Percentiles rank a stretch among this genome's conserved stretches.
Evolutionary conservation across 2,888 invertebrate species (phyloP).

Genomic region (Philonicus albiceps): DNA sequence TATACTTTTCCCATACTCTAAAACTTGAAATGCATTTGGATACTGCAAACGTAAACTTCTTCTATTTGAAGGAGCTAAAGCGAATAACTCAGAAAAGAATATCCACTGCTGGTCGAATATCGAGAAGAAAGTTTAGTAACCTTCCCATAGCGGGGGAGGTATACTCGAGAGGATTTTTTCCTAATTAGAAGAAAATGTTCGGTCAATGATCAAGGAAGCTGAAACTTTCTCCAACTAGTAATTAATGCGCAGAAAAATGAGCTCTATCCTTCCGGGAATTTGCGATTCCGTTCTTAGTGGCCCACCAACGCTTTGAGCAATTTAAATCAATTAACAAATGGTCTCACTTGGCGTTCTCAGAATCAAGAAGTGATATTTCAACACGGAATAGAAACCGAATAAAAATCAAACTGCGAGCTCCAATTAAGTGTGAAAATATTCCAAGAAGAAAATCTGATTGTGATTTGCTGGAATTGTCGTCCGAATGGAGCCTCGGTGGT

Average conservation of each 20-base stretch:
- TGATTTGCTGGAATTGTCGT: constrained; percentile 30
- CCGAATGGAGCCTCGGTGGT: constrained; percentile 6
- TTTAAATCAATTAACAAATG: neutral
- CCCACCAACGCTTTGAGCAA: neutral
- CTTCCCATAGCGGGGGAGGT: neutral
- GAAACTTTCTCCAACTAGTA: neutral
- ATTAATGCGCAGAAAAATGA: neutral
- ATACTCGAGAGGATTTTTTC: neutral
- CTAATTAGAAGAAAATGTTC: neutral
- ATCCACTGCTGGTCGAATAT: neutral
- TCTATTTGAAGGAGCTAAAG: neutral
- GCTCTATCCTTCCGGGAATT: neutral
- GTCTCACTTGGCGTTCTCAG: neutral
- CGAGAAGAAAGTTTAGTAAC: neutral
- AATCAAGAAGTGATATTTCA: neutral
- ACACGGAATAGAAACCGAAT: neutral
- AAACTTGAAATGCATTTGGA: neutral
- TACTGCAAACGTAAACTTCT: neutral
- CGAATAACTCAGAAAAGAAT: neutral
- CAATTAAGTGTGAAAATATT: constrained; percentile 39
- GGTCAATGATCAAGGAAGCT: neutral
- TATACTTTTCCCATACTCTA: neutral
- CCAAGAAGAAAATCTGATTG: constrained; percentile 16
- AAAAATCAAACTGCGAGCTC: constrained; percentile 24
- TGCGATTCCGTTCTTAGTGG: neutral